phyloP scores from a whole-genome alignment of 2,113 vertebrate species.

The Axis porcinus region DNA sequence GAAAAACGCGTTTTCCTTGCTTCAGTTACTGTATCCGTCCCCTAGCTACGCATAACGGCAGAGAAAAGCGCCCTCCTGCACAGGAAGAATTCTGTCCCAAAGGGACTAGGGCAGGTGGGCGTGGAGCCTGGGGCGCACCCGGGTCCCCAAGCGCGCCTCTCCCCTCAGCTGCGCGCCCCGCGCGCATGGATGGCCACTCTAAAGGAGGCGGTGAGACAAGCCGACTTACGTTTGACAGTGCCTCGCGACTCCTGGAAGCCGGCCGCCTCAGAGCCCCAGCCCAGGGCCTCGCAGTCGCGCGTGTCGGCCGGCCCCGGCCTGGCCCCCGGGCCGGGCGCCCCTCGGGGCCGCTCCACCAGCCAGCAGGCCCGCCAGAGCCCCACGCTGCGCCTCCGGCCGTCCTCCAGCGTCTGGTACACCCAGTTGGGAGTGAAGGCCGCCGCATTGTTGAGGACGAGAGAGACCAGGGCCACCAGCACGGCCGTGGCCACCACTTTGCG shows the following conservation, averaged over 20 bases:
- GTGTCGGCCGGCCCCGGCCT: slow-evolving; percentile 77
- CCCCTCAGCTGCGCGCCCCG: accelerated
- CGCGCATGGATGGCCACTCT: accelerated
- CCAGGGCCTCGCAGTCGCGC: slow-evolving; percentile 86
- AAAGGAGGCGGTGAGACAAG: not conserved
- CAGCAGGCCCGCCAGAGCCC: slow-evolving; percentile 96
- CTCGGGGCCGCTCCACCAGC: slow-evolving; percentile 80
- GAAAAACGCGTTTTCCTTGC: not conserved
- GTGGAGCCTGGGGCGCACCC: not conserved
- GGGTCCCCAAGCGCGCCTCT: not conserved
- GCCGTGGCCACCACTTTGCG: slow-evolving; percentile 94
- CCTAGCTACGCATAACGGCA: not conserved
- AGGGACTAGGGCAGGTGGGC: not conserved
- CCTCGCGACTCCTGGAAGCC: slow-evolving; percentile 96
- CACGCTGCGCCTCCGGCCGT: slow-evolving; percentile 92
- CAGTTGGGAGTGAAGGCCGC: slow-evolving; percentile 96
- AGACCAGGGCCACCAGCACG: slow-evolving; percentile 93
- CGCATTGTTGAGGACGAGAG: slow-evolving; percentile 93
- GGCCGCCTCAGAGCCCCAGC: slow-evolving; percentile 93
- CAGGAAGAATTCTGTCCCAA: not conserved
- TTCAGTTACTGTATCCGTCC: not conserved
- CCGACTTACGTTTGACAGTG: slow-evolving; percentile 95
- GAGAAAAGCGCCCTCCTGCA: not conserved
- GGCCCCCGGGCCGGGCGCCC: slow-evolving; percentile 65
- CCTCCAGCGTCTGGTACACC: slow-evolving; percentile 93